Evolutionary conservation across 2,888 invertebrate genomes (phyloP).

Genomic region (Brachynemurus nebulosus): DNA sequence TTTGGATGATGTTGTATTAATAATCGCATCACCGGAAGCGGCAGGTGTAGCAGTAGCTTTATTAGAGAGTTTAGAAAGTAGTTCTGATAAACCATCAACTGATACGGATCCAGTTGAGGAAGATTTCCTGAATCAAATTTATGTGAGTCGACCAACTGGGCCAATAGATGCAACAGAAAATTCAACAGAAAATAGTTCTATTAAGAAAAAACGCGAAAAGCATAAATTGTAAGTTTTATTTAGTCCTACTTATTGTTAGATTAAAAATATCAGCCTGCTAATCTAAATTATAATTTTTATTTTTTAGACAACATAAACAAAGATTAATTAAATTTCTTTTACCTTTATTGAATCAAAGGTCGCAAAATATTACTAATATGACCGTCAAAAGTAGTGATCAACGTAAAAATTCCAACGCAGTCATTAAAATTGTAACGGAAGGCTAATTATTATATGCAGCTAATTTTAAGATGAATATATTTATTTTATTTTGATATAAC

Average conservation of each 20-base stretch:
- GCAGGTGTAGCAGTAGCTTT: slow-evolving; percentile 30
- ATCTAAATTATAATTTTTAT: too few relatives aligned
- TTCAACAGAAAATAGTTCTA: slow-evolving; percentile 1
- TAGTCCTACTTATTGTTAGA: too few relatives aligned
- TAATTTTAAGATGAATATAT: too few relatives aligned
- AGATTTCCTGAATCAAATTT: slow-evolving; percentile 12
- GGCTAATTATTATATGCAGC: too few relatives aligned
- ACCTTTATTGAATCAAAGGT: background rate
- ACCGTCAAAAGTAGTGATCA: background rate
- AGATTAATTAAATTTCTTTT: background rate
- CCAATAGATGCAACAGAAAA: background rate
- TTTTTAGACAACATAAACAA: background rate
- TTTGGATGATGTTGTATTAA: slow-evolving; percentile 52
- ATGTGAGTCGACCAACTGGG: slow-evolving; percentile 6
- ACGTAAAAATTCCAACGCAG: background rate
- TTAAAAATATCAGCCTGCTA: too few relatives aligned
- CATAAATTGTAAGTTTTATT: too few relatives aligned
- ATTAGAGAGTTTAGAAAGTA: slow-evolving; percentile 14
- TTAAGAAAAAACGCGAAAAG: too few relatives aligned
- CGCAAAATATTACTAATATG: background rate
- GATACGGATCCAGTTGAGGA: slow-evolving; percentile 10
- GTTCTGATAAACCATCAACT: slow-evolving; percentile 15
- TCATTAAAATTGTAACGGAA: background rate
- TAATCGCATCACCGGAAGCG: slow-evolving; percentile 47
- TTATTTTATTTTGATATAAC: too few relatives aligned